Base-by-base conservation (phyloP, 2,113 vertebrate species). In the Ploceus nigricollis region DNA sequence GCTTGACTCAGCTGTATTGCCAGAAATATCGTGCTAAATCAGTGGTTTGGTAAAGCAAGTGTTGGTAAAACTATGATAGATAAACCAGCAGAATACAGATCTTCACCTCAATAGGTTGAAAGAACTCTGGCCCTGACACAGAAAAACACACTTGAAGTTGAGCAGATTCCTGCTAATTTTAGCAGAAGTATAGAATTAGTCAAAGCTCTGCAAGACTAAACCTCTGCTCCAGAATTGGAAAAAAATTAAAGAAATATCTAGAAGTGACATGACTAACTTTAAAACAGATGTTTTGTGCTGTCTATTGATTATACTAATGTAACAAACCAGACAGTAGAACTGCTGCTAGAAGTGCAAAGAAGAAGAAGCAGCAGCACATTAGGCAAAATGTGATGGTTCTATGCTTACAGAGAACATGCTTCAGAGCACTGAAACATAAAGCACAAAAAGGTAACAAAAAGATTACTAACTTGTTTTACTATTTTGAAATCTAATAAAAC, bases 401-500 rank as follows among this genome's bases (percentile, higher is more conserved):
- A 37, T 35, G n/a, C 42, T 76, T 50, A 77, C 12, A 15, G 57
- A 83, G 57, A 85, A 73, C 22, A 39, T 19, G 33, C 58, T 68
- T 83, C 35, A 75, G 27, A 86, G 71, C 42, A 48, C 15, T 60
- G 75, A 90, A 95, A 93, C 22, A 61, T 17, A 42, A 63, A 56
- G 30, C 30, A 33, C 48, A 72, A 87, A 94, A 81, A 54, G 23
- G 21, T 28, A 87, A 64, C 50, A 70, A 66, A 85, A 87, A 75
- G 9, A 40, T 37, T 66, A 40, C 33, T 57, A 45, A n/a, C n/a
- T 88, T 65, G 15, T 61, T 89, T 79, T 24, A 45, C 21, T 56
- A 18, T 85, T 94, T 56, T 80, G 78, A 89, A 91, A 90, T 65
- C 19, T 48, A 82, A 65, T 35, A 60, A 88, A 78, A 87, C 15